Percentiles rank a stretch among this genome's conserved stretches.
These are phyloP conservation scores for Diorhabda elongata DNA, from an alignment of 1,140 invertebrate genomes.

Conservation along the genomic window DNA sequence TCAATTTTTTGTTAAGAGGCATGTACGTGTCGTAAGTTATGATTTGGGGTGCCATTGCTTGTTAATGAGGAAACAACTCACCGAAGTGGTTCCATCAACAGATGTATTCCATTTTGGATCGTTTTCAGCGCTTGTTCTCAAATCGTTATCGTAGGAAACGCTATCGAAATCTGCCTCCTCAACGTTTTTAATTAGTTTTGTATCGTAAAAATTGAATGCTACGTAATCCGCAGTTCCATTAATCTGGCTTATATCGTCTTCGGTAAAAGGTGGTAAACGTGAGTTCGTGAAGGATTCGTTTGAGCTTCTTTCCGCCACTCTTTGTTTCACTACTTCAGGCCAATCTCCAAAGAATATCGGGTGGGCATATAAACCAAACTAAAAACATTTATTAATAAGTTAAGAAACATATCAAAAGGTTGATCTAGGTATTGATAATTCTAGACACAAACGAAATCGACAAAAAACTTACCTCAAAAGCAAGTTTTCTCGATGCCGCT, in stretches of 20 bases:
- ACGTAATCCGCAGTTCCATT: conserved; percentile 44
- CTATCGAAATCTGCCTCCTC: conserved; percentile 1
- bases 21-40: no score
- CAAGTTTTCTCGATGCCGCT: conserved; percentile 16
- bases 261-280: conserved; percentile 58
- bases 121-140: not conserved
- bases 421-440: no score
- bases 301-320: conserved; percentile 54
- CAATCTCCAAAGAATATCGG: conserved; percentile 65
- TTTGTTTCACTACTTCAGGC: conserved; percentile 56
- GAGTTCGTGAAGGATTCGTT: conserved; percentile 57
- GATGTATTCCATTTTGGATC: conserved; percentile 12
- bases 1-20: no score
- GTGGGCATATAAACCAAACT: conserved; percentile 59
- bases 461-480: conserved; percentile 14
- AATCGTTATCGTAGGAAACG: conserved; percentile 13
- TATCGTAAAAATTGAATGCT: conserved; percentile 35
- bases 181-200: conserved; percentile 18
- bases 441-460: not conserved
- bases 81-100: not conserved
- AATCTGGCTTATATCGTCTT: conserved; percentile 55
- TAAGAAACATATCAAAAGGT: no score
- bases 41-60: no score
- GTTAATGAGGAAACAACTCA: no score
- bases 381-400: conserved; percentile 28